Conservation (phyloP, 2,113 vertebrate genomes). For the Corvus cornix region DNA sequence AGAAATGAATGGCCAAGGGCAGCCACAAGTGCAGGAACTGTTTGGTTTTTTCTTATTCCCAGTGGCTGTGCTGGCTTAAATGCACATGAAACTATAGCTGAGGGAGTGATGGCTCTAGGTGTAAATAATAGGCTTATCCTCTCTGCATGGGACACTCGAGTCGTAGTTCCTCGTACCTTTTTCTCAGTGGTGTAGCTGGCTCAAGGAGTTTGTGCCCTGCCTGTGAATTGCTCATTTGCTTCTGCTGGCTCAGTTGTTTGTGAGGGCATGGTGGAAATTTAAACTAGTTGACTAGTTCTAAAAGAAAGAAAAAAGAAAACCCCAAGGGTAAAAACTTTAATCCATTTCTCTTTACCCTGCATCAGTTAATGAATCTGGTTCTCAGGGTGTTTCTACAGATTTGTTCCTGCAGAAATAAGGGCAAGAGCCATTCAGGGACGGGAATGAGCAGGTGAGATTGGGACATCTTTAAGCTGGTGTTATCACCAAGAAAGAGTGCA, state of each 20-base stretch:
- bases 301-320: background rate
- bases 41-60: background rate
- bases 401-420: background rate
- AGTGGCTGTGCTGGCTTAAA: background rate
- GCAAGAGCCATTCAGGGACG: fast-evolving
- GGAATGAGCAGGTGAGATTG: background rate
- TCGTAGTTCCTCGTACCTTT: background rate
- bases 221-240: background rate
- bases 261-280: background rate
- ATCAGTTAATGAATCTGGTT: background rate
- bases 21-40: background rate
- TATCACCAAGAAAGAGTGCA: background rate
- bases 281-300: background rate
- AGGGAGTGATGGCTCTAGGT: background rate
- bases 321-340: background rate
- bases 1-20: background rate
- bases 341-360: background rate
- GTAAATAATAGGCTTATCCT: slow-evolving; percentile 48
- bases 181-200: slow-evolving; percentile 16
- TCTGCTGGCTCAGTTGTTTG: slow-evolving; percentile 14
- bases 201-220: background rate
- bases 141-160: background rate
- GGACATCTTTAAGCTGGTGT: background rate
- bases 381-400: background rate
- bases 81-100: background rate